Conservation (phyloP, 92 coral and sea anemone species). For the Montipora capitata region DNA sequence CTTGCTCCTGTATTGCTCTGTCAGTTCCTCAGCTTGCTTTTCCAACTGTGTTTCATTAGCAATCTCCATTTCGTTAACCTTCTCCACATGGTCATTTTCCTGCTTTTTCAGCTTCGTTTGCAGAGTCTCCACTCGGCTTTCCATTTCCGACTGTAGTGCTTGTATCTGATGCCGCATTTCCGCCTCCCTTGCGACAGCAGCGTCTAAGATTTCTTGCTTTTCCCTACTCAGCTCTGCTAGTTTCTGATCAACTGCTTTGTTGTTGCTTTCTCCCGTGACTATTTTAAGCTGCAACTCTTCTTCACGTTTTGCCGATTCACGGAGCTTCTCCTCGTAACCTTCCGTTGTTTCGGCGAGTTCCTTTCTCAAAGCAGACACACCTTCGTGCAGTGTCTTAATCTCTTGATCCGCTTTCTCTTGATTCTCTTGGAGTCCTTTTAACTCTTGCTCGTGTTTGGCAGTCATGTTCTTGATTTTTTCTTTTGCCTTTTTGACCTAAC, state of each 20-base stretch:
- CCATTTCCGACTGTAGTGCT: constrained; percentile 72
- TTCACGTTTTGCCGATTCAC: constrained; percentile 79
- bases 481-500: constrained; percentile 72
- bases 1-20: constrained; percentile 79
- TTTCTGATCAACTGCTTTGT: constrained; percentile 87
- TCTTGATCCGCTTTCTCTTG: constrained; percentile 68
- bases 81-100: constrained; percentile 75
- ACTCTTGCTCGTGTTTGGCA: constrained; percentile 73
- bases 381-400: constrained; percentile 51
- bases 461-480: constrained; percentile 78
- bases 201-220: constrained; percentile 83
- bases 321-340: constrained; percentile 74
- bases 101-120: constrained; percentile 67
- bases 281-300: constrained; percentile 84
- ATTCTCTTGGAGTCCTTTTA: constrained; percentile 50
- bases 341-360: constrained; percentile 71
- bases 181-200: constrained; percentile 72
- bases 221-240: constrained; percentile 83
- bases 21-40: constrained; percentile 81
- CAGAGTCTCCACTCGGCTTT: constrained; percentile 42
- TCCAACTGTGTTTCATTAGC: constrained; percentile 87
- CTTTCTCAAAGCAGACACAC: constrained; percentile 60
- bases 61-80: constrained; percentile 71
- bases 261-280: constrained; percentile 84
- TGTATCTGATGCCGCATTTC: constrained; percentile 70